Evolutionary conservation across 2,113 vertebrate species (phyloP).

Genomic region (Cairina moschata): DNA sequence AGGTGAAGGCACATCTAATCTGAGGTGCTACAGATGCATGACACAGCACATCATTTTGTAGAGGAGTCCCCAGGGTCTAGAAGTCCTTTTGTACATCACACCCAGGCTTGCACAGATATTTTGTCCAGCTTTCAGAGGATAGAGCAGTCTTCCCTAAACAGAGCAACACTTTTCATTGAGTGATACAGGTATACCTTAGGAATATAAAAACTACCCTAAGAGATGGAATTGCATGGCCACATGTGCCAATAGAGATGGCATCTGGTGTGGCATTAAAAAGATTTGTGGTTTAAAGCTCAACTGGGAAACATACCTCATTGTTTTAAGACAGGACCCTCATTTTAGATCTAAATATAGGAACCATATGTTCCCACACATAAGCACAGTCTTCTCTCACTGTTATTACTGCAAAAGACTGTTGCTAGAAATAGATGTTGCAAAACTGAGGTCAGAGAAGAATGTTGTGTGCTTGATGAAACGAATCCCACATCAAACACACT

Average conservation of each 20-base stretch:
- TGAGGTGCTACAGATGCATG: background rate
- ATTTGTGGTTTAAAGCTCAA: background rate
- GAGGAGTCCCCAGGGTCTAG: fast-evolving
- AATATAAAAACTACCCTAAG: background rate
- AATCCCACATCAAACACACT: conserved; percentile 43
- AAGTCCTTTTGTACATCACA: background rate
- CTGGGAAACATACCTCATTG: background rate
- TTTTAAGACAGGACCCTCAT: conserved; percentile 37
- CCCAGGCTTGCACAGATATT: background rate
- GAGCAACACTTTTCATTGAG: background rate
- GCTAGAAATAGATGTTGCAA: conserved; percentile 25
- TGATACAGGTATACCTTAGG: background rate
- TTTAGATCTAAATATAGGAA: conserved; percentile 46
- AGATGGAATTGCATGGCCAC: background rate
- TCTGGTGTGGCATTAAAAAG: background rate
- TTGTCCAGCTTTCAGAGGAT: background rate
- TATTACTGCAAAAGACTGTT: conserved; percentile 29
- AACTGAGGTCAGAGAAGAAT: conserved; percentile 28
- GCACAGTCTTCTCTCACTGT: conserved; percentile 22
- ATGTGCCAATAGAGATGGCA: background rate
- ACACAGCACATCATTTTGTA: background rate
- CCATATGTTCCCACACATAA: conserved; percentile 16
- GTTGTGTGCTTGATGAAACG: background rate
- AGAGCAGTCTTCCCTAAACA: background rate
- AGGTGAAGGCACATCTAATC: background rate